Evolutionary conservation across 2,113 vertebrate genomes (phyloP), one percentile per base, ranked within the genome.

Genomic region (Dicentrarchus labrax): DNA sequence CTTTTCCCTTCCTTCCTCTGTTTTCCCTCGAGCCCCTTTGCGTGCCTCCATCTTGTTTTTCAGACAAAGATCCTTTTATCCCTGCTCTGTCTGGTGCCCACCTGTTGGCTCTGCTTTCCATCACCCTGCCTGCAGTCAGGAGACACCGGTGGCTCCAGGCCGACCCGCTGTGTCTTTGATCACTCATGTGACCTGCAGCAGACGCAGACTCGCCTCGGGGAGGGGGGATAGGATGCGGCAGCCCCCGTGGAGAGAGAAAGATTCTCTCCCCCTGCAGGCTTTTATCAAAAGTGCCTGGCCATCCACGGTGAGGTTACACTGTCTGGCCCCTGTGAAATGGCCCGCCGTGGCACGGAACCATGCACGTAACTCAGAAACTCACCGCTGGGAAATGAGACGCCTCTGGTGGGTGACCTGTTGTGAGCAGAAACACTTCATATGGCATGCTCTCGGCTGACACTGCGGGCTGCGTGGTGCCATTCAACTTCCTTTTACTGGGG

Each of bases 61-160:
- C 81, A 88, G 80, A 94, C 90, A 92, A 91, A 94, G 89, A 73
- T 72, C 64, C 79, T 91, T 93, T 94, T 85, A 91, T 93, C 85
- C 72, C n/a, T 2, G 21, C 51, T 87, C 74, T 89, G 89, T 88
- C 91, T 93, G 87, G 75, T 92, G 85, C 86, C 88, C 91, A 94
- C 93, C 93, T 93, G 90, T 94, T 93, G 92, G 76, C 85, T 90
- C 88, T 90, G 90, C 86, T 89, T 93, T 89, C 90, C 83, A 89
- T 93, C 92, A 92, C 36, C 67, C 45, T 60, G 81, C 79, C 76
- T 85, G 79, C 86, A 69, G 78, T 77, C 79, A 74, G 83, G 67
- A 87, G 82, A 80, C 74, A 70, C 83, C 72, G 6, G 85, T 79
- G 86, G 72, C 86, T 91, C 47, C 0, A 45, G 78, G 70, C 82